Conservation (phyloP, 1,140 invertebrate species). For the Spodoptera litura region DNA sequence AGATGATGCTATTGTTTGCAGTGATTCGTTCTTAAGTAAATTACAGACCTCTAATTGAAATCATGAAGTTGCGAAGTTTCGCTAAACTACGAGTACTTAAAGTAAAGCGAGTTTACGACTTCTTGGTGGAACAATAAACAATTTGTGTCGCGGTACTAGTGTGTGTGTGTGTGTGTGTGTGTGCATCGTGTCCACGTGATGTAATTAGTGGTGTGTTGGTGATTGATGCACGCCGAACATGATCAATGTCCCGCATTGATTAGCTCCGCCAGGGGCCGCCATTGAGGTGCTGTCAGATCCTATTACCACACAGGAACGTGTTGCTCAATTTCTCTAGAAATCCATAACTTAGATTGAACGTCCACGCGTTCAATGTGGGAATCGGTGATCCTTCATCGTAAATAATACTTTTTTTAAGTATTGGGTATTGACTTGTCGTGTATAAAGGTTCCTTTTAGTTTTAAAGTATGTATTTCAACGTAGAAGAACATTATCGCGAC, state of each 20-base stretch:
- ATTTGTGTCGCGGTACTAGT: too few species aligned
- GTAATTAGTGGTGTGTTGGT: too few species aligned
- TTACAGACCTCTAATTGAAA: too few species aligned
- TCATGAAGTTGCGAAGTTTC: too few species aligned
- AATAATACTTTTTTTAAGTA: background rate
- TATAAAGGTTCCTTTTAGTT: background rate
- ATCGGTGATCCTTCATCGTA: background rate
- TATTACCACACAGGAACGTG: background rate
- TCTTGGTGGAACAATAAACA: too few species aligned
- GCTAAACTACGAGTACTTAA: too few species aligned
- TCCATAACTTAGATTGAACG: background rate
- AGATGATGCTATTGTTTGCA: too few species aligned
- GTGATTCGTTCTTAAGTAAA: too few species aligned
- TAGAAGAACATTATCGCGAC: slow-evolving; percentile 25
- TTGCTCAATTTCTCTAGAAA: background rate
- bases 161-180: too few species aligned
- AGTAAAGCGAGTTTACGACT: too few species aligned
- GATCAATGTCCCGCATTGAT: background rate
- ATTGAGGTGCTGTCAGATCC: background rate
- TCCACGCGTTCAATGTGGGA: background rate
- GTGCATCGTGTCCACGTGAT: too few species aligned
- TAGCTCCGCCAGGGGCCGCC: background rate
- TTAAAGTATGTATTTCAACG: background rate
- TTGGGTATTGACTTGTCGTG: background rate
- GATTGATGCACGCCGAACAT: too few species aligned